Evolutionary conservation across 2,888 invertebrate species (phyloP).

Genomic region (Petrolisthes cinctipes): DNA sequence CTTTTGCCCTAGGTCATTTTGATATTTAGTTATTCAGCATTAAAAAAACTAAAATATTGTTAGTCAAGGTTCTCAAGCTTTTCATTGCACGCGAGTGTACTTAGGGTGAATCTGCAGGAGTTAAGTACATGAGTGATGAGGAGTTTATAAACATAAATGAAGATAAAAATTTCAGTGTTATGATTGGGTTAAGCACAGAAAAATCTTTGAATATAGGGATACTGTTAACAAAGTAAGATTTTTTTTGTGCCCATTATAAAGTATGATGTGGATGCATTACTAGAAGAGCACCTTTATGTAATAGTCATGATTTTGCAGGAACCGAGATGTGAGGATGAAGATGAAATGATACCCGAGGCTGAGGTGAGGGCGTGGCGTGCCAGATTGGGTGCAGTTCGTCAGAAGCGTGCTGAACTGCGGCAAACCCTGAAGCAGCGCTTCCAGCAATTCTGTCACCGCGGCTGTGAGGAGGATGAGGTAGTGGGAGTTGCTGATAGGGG

Average conservation of each 20-base stretch:
- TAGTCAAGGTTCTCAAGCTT: too few relatives aligned
- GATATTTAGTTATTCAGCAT: too few relatives aligned
- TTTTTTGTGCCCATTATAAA: background rate
- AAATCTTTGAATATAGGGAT: background rate
- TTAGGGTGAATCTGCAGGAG: too few relatives aligned
- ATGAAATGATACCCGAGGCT: slow-evolving; percentile 57
- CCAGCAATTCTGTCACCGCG: slow-evolving; percentile 58
- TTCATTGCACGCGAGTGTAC: too few relatives aligned
- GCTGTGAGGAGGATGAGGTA: slow-evolving; percentile 29
- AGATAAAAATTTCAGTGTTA: too few relatives aligned
- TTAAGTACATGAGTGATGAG: too few relatives aligned
- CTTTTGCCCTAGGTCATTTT: too few relatives aligned
- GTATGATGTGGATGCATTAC: background rate
- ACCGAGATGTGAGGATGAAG: slow-evolving; percentile 53
- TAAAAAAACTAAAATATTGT: too few relatives aligned
- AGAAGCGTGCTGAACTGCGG: slow-evolving; percentile 54
- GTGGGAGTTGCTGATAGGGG: background rate
- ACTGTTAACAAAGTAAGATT: background rate
- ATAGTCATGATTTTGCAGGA: slow-evolving; percentile 23
- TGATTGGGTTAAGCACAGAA: too few relatives aligned
- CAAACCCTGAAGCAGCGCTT: slow-evolving; percentile 56
- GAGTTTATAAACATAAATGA: too few relatives aligned
- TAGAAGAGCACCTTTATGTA: background rate
- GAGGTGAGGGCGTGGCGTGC: slow-evolving; percentile 58
- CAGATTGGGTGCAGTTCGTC: slow-evolving; percentile 41